phyloP scores from a whole-genome alignment of 1,140 invertebrate species.

The Zophobas atratus region DNA sequence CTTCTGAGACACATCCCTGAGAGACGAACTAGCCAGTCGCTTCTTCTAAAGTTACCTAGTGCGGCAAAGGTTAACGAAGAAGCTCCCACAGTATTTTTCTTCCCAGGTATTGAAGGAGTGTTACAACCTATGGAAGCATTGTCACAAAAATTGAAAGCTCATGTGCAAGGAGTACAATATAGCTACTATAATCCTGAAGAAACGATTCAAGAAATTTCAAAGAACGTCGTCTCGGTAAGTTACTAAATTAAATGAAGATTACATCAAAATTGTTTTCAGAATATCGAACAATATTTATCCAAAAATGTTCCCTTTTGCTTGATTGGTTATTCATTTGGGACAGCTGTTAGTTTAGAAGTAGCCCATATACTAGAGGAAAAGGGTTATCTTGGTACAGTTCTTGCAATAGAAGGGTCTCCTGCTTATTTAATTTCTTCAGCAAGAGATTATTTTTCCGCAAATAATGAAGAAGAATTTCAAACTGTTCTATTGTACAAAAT shows the following conservation, averaged over 20 bases:
- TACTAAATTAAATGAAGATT: not conserved
- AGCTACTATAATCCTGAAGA: constrained; percentile 2
- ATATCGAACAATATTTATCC: too few species aligned
- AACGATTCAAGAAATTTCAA: not conserved
- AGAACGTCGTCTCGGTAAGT: not conserved
- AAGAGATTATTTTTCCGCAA: not conserved
- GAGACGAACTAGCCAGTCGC: not conserved
- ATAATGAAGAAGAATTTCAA: not conserved
- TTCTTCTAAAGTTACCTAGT: constrained; percentile 32
- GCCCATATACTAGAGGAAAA: too few species aligned
- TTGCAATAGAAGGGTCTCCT: not conserved
- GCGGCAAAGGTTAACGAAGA: constrained; percentile 11
- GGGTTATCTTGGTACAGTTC: not conserved
- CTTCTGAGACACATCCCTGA: constrained; percentile 10
- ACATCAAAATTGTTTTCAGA: too few species aligned
- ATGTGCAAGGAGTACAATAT: not conserved
- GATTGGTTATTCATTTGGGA: too few species aligned
- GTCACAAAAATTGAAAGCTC: not conserved
- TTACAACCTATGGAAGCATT: not conserved
- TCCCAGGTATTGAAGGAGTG: constrained; percentile 82
- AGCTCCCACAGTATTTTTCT: constrained; percentile 73
- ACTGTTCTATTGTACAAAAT: not conserved
- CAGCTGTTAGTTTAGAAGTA: too few species aligned
- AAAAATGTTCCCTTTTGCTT: too few species aligned
- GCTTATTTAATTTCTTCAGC: not conserved